Percentiles rank a stretch among this genome's conserved stretches.
phyloP scores from a whole-genome alignment of 2,797 vertebrate species.

The Enteromius fasciolatus region DNA sequence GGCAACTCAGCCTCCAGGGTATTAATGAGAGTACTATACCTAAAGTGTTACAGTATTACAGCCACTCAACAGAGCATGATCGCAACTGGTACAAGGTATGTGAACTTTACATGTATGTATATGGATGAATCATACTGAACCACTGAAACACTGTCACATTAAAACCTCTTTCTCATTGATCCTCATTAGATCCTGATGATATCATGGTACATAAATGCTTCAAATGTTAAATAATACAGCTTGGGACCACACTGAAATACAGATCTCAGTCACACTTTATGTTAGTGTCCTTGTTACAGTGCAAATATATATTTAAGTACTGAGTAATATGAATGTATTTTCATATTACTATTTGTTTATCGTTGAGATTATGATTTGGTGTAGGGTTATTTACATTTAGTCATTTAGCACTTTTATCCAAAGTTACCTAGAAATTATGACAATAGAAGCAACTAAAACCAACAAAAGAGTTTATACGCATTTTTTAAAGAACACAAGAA shows the following conservation, averaged over 20 bases:
- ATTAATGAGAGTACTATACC: conserved; percentile 99
- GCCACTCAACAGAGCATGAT: conserved; percentile 96
- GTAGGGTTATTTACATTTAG: too few relatives aligned
- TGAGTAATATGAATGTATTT: too few relatives aligned
- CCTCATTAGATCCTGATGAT: neutral
- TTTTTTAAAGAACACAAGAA: too few relatives aligned
- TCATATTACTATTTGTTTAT: too few relatives aligned
- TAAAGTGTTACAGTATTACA: conserved; percentile 96
- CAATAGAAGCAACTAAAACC: too few relatives aligned
- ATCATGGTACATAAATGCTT: neutral
- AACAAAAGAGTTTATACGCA: too few relatives aligned
- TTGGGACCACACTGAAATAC: neutral
- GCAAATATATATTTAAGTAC: too few relatives aligned
- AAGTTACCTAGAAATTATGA: too few relatives aligned
- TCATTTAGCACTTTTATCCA: too few relatives aligned
- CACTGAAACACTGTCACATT: neutral
- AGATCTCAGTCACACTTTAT: too few relatives aligned
- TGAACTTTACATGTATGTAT: neutral
- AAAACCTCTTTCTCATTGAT: neutral
- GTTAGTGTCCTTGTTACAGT: too few relatives aligned
- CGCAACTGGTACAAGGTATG: conserved; percentile 98
- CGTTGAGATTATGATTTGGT: too few relatives aligned
- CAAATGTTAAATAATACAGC: neutral
- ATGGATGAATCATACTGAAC: neutral
- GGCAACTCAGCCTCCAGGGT: conserved; percentile 97